Base-by-base conservation (phyloP, 1,140 invertebrate species). In the Ostrea edulis region DNA sequence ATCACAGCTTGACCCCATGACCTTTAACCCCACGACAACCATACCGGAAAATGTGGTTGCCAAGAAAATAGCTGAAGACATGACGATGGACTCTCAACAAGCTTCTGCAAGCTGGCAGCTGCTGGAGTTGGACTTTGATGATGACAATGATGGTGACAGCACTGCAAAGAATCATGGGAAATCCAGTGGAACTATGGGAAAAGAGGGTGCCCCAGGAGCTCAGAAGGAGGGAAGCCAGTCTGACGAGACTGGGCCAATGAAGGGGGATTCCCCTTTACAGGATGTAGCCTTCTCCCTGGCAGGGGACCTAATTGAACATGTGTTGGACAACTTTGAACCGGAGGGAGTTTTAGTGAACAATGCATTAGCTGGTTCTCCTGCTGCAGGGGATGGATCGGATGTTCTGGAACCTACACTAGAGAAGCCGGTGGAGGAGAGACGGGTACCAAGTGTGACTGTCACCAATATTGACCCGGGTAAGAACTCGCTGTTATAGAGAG, bases 221-320 rank as follows among this genome's bases (percentile, higher is more conserved):
- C 9, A 52, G n/a, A 9, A 52, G 2, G 68, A 71, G 44, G 58
- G 58, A 11, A 54, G 44, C 20, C 82, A 53, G 82, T 52, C 44
- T 8, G 53, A 20, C 5, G 58, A 85, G 8, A 85, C n/a, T 65
- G n/a, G 17, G 20, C 68, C 68, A 52, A 51, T 52, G 12, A 14
- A 35, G 22, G 53, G n/a, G 7, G 54, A 55, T 58, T 11, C 12
- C 0, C 51, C 54, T 58, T 1, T 62, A 29, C 53, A 85, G 22
- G 84, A 87, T 53, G 51, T 58, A 7, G 58, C 84, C 51, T 52
- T 91, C 8, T 89, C 90, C 12, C 55, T 91, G 2, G 90, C 92
- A 35, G 89, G 89, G 55, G 91, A 93, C 14, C 87, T 93, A 20
- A 92, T 93, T 22, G 89, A 92, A 54, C 88, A 90, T 20, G 91